phyloP scores from a whole-genome alignment of 2,797 vertebrate genomes.

The Clangula hyemalis region DNA sequence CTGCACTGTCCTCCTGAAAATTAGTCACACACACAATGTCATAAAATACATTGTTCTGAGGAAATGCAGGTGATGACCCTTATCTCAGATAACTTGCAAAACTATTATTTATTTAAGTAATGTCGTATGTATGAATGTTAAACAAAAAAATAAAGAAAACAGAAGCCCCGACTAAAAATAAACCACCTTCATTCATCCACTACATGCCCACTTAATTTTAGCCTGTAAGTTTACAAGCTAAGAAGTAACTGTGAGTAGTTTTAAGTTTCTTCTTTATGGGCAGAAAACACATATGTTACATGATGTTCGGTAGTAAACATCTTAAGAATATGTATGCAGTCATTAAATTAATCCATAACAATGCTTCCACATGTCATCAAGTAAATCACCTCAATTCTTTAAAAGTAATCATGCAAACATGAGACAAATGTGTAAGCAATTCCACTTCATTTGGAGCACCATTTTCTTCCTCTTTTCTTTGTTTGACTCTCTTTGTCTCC shows the following conservation, averaged over 20 bases:
- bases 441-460: slow-evolving; percentile 22
- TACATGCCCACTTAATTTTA: not conserved
- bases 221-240: not conserved
- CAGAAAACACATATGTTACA: not conserved
- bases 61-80: not conserved
- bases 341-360: slow-evolving; percentile 8
- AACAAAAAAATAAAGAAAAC: not conserved
- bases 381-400: slow-evolving; percentile 10
- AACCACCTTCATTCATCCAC: not conserved
- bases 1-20: not conserved
- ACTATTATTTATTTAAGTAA: not conserved
- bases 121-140: not conserved
- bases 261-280: not conserved
- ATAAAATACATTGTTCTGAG: not conserved
- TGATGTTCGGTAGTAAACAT: not conserved
- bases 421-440: not conserved
- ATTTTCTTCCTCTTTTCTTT: not conserved
- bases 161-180: not conserved
- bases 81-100: not conserved
- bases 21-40: not conserved
- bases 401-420: not conserved
- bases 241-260: not conserved
- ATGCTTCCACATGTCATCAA: slow-evolving; percentile 19
- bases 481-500: not conserved
- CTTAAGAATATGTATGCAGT: not conserved